phyloP scores from a whole-genome alignment of 2,888 invertebrate genomes.

The Oligia latruncula region DNA sequence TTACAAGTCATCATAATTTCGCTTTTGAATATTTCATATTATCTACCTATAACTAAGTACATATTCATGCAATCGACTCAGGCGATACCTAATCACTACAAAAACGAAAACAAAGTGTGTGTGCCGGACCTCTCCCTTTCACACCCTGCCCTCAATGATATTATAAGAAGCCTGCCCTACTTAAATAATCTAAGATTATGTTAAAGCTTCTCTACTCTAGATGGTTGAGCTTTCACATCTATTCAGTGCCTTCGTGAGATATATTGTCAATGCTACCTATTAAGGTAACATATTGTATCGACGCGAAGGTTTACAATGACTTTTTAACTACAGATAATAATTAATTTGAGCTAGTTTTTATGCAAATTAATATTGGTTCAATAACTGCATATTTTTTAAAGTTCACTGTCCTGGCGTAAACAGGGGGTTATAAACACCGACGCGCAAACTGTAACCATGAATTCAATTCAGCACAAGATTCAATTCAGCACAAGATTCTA shows the following conservation, averaged over 20 bases:
- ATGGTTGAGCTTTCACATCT: not conserved
- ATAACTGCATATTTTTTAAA: not conserved
- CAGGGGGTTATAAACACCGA: too few species aligned
- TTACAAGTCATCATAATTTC: not conserved
- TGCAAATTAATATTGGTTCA: not conserved
- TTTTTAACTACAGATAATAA: not conserved
- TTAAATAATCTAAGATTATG: not conserved
- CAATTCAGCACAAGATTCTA: too few species aligned
- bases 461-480: too few species aligned
- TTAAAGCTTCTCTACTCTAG: not conserved
- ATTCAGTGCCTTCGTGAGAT: not conserved
- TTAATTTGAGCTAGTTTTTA: not conserved
- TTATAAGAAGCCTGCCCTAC: conserved; percentile 1
- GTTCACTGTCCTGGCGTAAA: not conserved
- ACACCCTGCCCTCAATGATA: not conserved
- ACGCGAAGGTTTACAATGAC: not conserved
- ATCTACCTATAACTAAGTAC: not conserved
- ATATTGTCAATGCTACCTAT: too few species aligned
- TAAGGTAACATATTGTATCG: not conserved
- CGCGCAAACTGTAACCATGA: too few species aligned
- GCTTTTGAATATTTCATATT: not conserved
- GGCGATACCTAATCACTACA: not conserved
- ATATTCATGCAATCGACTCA: not conserved
- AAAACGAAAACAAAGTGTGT: not conserved
- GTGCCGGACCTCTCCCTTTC: not conserved